Base-by-base conservation (phyloP, 2,113 vertebrate genomes). In the Neoarius graeffei region DNA sequence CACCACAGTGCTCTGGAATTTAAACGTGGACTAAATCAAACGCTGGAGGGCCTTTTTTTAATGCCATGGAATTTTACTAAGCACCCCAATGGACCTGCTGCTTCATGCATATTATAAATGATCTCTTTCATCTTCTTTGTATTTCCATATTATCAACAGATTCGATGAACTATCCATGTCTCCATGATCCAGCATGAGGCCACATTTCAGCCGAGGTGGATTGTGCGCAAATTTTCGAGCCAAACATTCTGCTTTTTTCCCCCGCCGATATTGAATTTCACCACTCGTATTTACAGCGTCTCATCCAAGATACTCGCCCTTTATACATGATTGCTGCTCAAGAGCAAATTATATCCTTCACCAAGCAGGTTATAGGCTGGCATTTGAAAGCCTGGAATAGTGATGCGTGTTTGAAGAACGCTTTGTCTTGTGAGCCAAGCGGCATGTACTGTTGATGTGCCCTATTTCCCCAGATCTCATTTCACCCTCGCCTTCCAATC, bases 31-130 rank as follows among this genome's bases (percentile, higher is more conserved):
- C 89, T 85, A 88, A 92, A 84, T 87, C 67, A 89, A 66, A 83
- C 1, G 9, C 69, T 83, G 1, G 7, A 27, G 77, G 85, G 25
- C 86, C 80, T 66, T 69, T 76, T 50, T 76, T 76, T 50, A 4
- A 0, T 80, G 76, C 25, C 14, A 57, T 27, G 52, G 8, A 27
- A 27, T 80, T 80, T 27, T 52, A 56, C 7, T 42, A 80, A 80
- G 76, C 50, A 57, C 76, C 25, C 91, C 87, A 84, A 88, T 92
- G 81, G 90, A 91, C 91, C 90, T 57, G 87, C 89, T 91, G 91
- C 91, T 88, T 88, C 83, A 92, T 90, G 87, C 89, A 81, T 89
- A 94, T 93, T 90, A 90, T 91, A 94, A 94, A 94, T 94, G 89
- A 93, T 91, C 92, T 92, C 90, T 88, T 90, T 92, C 91, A 89